These are phyloP conservation scores for Apodemia zela DNA, from an alignment of 2,888 invertebrate species.

Conservation along the genomic window DNA sequence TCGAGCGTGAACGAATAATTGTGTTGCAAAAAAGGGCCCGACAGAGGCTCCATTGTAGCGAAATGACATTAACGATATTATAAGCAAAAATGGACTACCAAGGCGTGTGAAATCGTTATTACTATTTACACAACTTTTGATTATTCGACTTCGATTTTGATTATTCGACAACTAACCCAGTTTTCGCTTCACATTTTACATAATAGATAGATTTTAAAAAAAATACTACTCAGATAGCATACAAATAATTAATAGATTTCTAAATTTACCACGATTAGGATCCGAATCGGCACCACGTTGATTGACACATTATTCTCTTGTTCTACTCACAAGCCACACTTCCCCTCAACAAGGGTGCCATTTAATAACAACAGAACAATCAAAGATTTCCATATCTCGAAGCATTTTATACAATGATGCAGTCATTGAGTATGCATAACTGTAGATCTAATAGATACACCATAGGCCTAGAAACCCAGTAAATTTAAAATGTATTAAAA, in stretches of 20 bases:
- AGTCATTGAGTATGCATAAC: background rate
- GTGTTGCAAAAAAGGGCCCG: constrained; percentile 8
- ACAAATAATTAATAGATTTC: too few species aligned
- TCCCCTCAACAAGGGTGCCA: constrained; percentile 9
- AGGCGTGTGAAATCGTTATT: background rate
- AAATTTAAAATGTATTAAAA: too few species aligned
- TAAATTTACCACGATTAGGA: background rate
- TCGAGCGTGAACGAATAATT: constrained; percentile 15
- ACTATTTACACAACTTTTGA: too few species aligned
- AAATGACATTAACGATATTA: background rate
- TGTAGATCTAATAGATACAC: background rate
- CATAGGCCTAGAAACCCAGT: too few species aligned
- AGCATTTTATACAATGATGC: background rate
- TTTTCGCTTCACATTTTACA: too few species aligned
- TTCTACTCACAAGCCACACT: background rate
- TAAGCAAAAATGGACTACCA: background rate
- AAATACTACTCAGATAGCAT: too few species aligned
- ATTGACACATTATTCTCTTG: constrained; percentile 11
- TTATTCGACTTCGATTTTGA: too few species aligned
- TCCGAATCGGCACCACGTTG: background rate
- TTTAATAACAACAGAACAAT: constrained; percentile 5
- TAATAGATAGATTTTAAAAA: too few species aligned
- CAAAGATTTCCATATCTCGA: constrained; percentile 6
- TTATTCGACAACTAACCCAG: too few species aligned
- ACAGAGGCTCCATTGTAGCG: constrained; percentile 4